These are phyloP conservation scores for Yoshiicerus persimilis DNA, from an alignment of 1,140 invertebrate genomes.

Conservation along the genomic window DNA sequence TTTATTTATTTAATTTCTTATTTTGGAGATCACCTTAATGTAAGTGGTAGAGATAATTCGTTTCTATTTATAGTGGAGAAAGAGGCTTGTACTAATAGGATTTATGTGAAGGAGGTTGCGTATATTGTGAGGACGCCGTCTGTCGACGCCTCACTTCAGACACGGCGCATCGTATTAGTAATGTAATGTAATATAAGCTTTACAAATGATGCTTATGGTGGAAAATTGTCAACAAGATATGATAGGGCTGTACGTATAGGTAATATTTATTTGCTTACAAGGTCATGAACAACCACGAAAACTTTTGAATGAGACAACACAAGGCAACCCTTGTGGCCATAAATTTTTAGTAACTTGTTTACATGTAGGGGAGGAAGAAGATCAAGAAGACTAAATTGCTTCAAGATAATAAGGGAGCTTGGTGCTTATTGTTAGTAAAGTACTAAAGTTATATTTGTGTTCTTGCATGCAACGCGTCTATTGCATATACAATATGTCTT, in stretches of 20 bases:
- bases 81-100: neutral
- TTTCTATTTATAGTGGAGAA: neutral
- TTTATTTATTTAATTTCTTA: too few relatives aligned
- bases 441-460: neutral
- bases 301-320: neutral
- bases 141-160: neutral
- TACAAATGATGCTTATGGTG: neutral
- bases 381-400: neutral
- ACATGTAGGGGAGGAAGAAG: neutral
- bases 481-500: neutral
- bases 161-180: neutral
- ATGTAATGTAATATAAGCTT: neutral
- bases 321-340: neutral
- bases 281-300: neutral
- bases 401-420: neutral
- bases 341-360: neutral
- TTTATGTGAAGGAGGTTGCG: neutral
- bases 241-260: neutral
- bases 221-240: conserved; percentile 4
- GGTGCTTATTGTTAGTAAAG: conserved; percentile 2
- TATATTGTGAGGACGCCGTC: neutral
- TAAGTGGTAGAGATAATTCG: neutral
- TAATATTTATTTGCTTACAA: neutral
- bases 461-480: neutral
- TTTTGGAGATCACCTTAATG: neutral